Evolutionary conservation across 2,797 vertebrate species (phyloP).

Genomic region (Syndactyla subalaris): DNA sequence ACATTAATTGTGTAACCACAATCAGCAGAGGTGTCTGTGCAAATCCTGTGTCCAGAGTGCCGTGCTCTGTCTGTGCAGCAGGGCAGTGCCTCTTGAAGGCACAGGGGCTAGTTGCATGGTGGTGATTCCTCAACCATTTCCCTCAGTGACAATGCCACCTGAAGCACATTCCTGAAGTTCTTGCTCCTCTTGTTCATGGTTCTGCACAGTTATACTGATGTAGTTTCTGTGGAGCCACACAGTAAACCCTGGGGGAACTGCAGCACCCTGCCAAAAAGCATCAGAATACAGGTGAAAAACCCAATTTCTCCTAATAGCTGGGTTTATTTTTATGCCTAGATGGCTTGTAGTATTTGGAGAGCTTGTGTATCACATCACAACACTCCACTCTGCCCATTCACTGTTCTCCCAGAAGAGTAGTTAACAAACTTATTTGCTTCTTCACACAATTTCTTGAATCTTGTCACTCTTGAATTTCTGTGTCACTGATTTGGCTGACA

Average conservation of each 20-base stretch:
- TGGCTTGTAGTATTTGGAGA: not conserved
- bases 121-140: accelerated
- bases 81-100: not conserved
- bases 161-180: not conserved
- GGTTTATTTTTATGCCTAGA: not conserved
- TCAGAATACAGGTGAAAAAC: not conserved
- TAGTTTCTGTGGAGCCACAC: not conserved
- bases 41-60: too few species aligned
- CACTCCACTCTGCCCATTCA: not conserved
- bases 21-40: too few species aligned
- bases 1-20: too few species aligned
- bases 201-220: not conserved
- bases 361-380: not conserved
- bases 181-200: not conserved
- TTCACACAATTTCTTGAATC: not conserved
- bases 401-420: not conserved
- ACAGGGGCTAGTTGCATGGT: accelerated
- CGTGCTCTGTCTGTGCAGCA: not conserved
- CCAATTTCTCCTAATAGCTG: not conserved
- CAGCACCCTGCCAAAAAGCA: not conserved
- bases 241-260: not conserved
- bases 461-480: not conserved
- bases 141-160: not conserved
- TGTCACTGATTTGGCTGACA: too few species aligned
- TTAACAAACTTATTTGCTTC: not conserved